Percentiles rank a stretch among this genome's conserved stretches.
These are phyloP conservation scores for Tubulanus polymorphus DNA, from an alignment of 2,888 invertebrate species.

Conservation along the genomic window DNA sequence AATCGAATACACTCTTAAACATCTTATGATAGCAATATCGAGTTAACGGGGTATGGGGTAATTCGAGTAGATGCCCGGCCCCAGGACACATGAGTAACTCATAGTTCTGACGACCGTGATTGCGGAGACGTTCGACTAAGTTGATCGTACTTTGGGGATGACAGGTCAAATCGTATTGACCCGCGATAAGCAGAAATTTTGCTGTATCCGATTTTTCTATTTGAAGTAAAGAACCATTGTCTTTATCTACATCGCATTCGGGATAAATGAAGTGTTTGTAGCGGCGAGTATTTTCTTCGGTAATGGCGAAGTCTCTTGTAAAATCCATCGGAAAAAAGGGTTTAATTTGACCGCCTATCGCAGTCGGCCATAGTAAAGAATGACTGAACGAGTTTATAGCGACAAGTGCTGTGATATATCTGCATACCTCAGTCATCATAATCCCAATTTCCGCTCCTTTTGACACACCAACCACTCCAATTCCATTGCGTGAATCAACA, in stretches of 20 bases:
- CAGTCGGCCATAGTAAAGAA: no score
- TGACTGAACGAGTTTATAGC: no score
- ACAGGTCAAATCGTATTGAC: slow-evolving; percentile 10
- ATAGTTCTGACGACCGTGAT: slow-evolving; percentile 16
- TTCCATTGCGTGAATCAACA: slow-evolving; percentile 16
- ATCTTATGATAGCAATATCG: no score
- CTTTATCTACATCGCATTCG: no score
- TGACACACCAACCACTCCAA: slow-evolving; percentile 29
- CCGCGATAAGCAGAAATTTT: slow-evolving; percentile 10
- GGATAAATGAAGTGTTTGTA: no score
- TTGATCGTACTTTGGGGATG: background rate
- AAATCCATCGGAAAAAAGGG: no score
- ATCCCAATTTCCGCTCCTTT: slow-evolving; percentile 7
- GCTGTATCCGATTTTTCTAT: slow-evolving; percentile 10
- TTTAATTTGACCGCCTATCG: no score
- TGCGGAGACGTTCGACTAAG: background rate
- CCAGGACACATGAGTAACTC: slow-evolving; percentile 25
- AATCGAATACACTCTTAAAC: no score
- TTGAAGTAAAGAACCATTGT: background rate
- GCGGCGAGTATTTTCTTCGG: no score
- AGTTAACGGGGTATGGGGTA: slow-evolving; percentile 36
- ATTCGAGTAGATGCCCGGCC: slow-evolving; percentile 40
- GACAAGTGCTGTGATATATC: background rate
- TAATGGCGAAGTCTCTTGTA: no score
- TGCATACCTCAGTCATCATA: background rate